Evolutionary conservation across 2,888 invertebrate species (phyloP).

Genomic region (Drosophila paramelanica): DNA sequence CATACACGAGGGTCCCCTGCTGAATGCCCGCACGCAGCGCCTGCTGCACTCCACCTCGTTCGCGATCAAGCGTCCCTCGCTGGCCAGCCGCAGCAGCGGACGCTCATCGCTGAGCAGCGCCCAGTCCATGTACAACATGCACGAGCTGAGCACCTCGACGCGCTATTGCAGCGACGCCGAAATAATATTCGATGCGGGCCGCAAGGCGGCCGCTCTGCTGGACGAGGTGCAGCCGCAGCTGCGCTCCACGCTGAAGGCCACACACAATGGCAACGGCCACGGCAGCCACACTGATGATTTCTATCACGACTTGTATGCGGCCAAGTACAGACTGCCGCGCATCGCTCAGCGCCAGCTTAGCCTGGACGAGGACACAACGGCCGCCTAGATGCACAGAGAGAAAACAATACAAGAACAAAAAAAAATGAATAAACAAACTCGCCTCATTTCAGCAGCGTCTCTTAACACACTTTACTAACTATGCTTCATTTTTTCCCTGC

Average conservation of each 20-base stretch:
- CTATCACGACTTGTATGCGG: slow-evolving; percentile 68
- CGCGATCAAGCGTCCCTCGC: slow-evolving; percentile 83
- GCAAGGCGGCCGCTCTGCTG: slow-evolving; percentile 77
- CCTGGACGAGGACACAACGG: slow-evolving; percentile 54
- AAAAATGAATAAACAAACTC: slow-evolving; percentile 10
- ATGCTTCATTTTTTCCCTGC: slow-evolving; percentile 24
- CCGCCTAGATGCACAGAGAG: slow-evolving; percentile 40
- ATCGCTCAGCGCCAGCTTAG: slow-evolving; percentile 58
- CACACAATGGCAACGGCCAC: slow-evolving; percentile 40
- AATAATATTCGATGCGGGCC: slow-evolving; percentile 59
- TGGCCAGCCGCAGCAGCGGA: slow-evolving; percentile 71
- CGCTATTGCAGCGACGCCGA: slow-evolving; percentile 70
- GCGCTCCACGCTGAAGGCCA: slow-evolving; percentile 86
- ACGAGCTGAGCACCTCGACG: slow-evolving; percentile 67
- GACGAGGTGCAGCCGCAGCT: slow-evolving; percentile 85
- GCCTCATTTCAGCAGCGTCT: slow-evolving; percentile 49
- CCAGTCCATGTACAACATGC: slow-evolving; percentile 82
- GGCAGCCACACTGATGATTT: slow-evolving; percentile 52
- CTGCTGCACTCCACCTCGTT: slow-evolving; percentile 83
- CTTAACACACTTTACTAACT: slow-evolving; percentile 31
- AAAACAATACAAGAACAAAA: not conserved
- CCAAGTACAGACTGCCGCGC: slow-evolving; percentile 66
- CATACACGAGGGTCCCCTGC: slow-evolving; percentile 65
- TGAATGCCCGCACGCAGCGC: slow-evolving; percentile 67
- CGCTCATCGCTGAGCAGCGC: slow-evolving; percentile 72